Evolutionary conservation across 2,888 invertebrate genomes (phyloP), one percentile per base, ranked within the genome.

Genomic region (Podabrus alpinus): DNA sequence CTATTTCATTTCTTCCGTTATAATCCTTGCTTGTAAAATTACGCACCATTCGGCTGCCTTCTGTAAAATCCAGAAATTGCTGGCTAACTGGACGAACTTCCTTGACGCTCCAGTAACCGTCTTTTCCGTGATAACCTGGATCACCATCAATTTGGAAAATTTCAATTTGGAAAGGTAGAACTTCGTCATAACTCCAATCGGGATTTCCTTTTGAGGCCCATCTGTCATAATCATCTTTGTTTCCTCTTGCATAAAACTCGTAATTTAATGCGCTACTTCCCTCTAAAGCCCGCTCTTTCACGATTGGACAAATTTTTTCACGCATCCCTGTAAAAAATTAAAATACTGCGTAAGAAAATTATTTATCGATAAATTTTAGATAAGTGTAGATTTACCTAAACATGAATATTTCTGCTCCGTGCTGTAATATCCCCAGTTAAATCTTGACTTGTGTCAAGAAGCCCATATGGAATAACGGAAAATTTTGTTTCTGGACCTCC

Each of bases 51-150:
- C 88, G 83, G 7, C 90, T 91, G 0, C 92, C 92, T 78, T 90
- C 89, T 66, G 92, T 87, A 83, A 94, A 94, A 0, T 91, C 88
- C 68, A 89, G 88, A 66, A 91, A 87, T 19, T 94, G 85, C 1
- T 89, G 89, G 3, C 92, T 91, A n/a, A 86, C 88, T 81, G 89
- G 93, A 0, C 91, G 90, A 0, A 92, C 87, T 75, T 91, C 87
- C 75, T 91, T 90, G 7, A 94, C 91, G 83, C 93, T 91, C 79
- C 94, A 86, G 77, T 91, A 91, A 0, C 94, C 94, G 11, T 89
- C 88, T 59, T 84, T 88, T 0, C 92, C 92, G 79, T 94, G 94
- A 82, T 90, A 93, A 1, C 89, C 87, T 0, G 92, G 92, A 83
- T 92, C 91, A 0, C 91, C 91, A 75, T 90, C 77, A 1, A 82